Evolutionary conservation across 2,797 vertebrate genomes (phyloP), one percentile per base, ranked within the genome.

Genomic region (Urocyon cinereoargenteus): DNA sequence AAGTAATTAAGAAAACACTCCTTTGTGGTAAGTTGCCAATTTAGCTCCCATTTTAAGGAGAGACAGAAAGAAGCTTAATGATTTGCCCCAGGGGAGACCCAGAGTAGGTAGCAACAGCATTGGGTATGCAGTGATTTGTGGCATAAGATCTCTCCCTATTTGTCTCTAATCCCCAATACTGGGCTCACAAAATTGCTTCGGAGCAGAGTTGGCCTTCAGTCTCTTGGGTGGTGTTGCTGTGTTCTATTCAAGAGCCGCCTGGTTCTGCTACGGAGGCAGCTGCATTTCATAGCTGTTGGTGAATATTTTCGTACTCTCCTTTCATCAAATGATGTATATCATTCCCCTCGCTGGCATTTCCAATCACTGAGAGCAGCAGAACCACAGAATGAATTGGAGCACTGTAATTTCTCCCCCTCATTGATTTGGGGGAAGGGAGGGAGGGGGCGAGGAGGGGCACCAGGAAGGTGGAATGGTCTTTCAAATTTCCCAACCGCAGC

Each of bases 21-120:
- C 95, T 98, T 97, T 95, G 96, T 97, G 94, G 78, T 91, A 88
- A 97, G 73, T 98, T 96, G 89, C 95, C 97, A 97, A 97, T 98
- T 98, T 97, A 97, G 83, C 88, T 97, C 97, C 97, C 97, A 96
- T 98, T 98, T 97, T 97, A 97, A 96, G 92, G 97, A 98, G 95
- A 97, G 92, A 89, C 97, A 97, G 94, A 97, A 94, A 98, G 97
- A 97, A 90, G 86, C 82, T 97, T 98, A 97, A 97, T 97, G 96
- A 96, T 96, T 97, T 89, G 90, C 96, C 97, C 97, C 93, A 75
- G 82, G 92, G 96, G 92, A 97, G 82, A 77, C 59, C 45, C 85
- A 57, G 81, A 96, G 87, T 28, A 92, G 96, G 96, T 82, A 96
- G 87, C 90, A 97, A 88, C 86, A 94, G 78, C 95, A 6, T 9